Conservation (phyloP, 2,888 invertebrate genomes). For the Chironomus riparius region DNA sequence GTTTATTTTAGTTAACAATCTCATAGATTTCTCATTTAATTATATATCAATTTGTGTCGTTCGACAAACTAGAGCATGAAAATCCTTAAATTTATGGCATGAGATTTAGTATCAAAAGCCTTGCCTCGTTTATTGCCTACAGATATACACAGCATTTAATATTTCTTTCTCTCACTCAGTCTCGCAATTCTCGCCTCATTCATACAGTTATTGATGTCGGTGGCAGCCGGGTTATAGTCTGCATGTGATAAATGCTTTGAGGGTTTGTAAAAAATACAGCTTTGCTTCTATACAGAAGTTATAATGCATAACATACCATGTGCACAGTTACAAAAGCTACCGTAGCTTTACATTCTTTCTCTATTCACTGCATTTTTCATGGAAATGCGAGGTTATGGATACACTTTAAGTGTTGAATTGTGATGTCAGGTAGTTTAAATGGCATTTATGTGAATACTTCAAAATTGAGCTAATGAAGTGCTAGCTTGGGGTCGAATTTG, state of each 20-base stretch:
- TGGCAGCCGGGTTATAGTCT: neutral
- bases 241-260: neutral
- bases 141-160: neutral
- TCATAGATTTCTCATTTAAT: slow-evolving; percentile 25
- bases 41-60: slow-evolving; percentile 23
- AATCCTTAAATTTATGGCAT: slow-evolving; percentile 22
- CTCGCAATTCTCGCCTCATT: too few species aligned
- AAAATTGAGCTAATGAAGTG: too few species aligned
- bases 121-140: neutral
- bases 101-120: neutral
- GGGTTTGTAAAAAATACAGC: neutral
- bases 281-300: neutral
- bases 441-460: too few species aligned
- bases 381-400: too few species aligned
- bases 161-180: too few species aligned
- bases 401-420: too few species aligned
- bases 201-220: neutral
- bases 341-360: too few species aligned
- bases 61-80: slow-evolving; percentile 19
- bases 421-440: too few species aligned
- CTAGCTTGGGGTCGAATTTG: too few species aligned
- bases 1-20: slow-evolving; percentile 10
- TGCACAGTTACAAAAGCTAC: too few species aligned
- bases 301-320: neutral
- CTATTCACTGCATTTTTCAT: too few species aligned